These are phyloP conservation scores for Chaetodon auriga DNA, from an alignment of 2,113 vertebrate genomes.

Conservation along the genomic window DNA sequence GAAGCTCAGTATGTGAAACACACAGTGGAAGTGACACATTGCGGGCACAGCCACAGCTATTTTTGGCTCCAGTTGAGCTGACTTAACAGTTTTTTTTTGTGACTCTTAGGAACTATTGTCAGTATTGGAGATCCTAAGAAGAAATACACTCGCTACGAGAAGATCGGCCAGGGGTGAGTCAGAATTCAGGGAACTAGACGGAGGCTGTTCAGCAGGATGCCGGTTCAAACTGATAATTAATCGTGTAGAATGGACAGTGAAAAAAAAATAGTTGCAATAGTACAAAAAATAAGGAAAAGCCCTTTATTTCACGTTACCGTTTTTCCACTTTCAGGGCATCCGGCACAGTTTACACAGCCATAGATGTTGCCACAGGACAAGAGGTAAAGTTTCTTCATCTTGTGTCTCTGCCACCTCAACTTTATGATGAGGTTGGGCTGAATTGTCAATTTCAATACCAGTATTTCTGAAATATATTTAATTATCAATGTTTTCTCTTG, in stretches of 20 bases:
- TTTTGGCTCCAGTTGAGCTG: not conserved
- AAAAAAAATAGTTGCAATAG: not conserved
- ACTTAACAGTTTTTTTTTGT: not conserved
- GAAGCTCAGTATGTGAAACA: slow-evolving; percentile 89
- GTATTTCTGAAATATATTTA: too few species aligned
- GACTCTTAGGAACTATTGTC: slow-evolving; percentile 90
- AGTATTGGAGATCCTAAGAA: slow-evolving; percentile 98
- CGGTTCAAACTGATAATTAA: not conserved
- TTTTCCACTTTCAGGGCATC: slow-evolving; percentile 88
- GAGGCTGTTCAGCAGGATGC: not conserved
- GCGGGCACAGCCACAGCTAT: not conserved
- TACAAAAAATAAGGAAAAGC: not conserved
- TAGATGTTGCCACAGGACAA: slow-evolving; percentile 95
- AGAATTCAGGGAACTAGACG: not conserved
- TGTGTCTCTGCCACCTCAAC: not conserved
- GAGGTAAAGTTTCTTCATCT: slow-evolving; percentile 84
- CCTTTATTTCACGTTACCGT: not conserved
- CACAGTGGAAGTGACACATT: not conserved
- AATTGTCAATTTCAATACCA: too few species aligned
- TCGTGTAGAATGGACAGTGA: not conserved
- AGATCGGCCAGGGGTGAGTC: slow-evolving; percentile 98
- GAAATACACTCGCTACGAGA: slow-evolving; percentile 96
- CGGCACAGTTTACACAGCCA: slow-evolving; percentile 97
- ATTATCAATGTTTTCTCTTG: not conserved
- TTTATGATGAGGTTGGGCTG: too few species aligned